phyloP scores from a whole-genome alignment of 2,113 vertebrate species.

The Elephantulus edwardii region DNA sequence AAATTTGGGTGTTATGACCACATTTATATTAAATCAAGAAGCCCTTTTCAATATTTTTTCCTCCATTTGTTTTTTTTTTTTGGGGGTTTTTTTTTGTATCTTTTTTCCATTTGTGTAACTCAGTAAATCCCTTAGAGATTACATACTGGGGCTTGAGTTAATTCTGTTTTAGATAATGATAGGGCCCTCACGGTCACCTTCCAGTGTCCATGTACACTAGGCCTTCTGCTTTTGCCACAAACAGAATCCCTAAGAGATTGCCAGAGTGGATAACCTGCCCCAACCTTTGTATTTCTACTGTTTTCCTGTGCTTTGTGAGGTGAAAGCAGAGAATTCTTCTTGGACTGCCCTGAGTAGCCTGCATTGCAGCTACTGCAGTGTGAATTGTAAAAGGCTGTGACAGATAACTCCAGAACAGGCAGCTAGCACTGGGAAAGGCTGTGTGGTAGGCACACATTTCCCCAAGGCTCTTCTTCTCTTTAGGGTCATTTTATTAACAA shows the following conservation, averaged over 20 bases:
- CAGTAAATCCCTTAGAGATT: conserved; percentile 61
- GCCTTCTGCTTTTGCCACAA: conserved; percentile 63
- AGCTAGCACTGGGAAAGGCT: conserved; percentile 74
- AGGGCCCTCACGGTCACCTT: conserved; percentile 62
- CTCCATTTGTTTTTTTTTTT: no score
- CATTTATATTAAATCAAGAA: conserved; percentile 66
- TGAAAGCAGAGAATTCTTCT: conserved; percentile 67
- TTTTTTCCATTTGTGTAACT: conserved; percentile 70
- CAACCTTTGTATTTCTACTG: conserved; percentile 22
- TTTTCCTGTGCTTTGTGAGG: conserved; percentile 66
- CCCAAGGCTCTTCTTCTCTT: conserved; percentile 73
- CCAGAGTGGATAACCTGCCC: not conserved
- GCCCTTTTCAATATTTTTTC: conserved; percentile 67
- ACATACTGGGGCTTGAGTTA: conserved; percentile 53
- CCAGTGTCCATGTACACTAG: conserved; percentile 49
- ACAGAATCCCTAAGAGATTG: not conserved
- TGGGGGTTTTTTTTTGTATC: no score
- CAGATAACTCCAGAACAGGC: conserved; percentile 66
- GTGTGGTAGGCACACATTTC: conserved; percentile 64
- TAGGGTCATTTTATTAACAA: conserved; percentile 65
- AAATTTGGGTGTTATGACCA: conserved; percentile 62
- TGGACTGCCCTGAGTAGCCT: conserved; percentile 69
- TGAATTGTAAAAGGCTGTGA: conserved; percentile 65
- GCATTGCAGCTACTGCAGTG: conserved; percentile 60
- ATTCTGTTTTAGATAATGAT: conserved; percentile 67